phyloP scores from a whole-genome alignment of 2,797 vertebrate genomes.

The Smutsia gigantea region DNA sequence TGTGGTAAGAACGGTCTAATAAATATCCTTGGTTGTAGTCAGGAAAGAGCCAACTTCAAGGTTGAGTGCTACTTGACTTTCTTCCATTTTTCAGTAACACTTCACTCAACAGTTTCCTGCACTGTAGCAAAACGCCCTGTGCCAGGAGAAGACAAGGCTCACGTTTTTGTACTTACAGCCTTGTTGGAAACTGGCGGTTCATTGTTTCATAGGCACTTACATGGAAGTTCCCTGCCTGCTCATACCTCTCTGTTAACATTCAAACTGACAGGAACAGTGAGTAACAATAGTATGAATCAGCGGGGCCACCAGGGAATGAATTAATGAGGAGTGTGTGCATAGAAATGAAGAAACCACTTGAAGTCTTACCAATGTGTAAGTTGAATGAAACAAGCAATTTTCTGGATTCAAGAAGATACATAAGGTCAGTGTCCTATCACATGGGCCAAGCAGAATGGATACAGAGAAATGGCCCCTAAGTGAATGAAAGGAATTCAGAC shows the following conservation, averaged over 20 bases:
- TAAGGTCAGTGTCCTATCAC: background rate
- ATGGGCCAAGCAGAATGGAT: background rate
- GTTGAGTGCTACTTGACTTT: background rate
- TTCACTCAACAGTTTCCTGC: background rate
- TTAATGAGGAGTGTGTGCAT: background rate
- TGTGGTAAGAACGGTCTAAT: background rate
- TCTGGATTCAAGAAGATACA: background rate
- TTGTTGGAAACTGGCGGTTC: background rate
- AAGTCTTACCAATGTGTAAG: background rate
- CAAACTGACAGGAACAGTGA: background rate
- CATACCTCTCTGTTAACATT: background rate
- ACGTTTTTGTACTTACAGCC: background rate
- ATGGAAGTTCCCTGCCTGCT: background rate
- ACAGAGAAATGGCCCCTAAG: background rate
- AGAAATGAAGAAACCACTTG: background rate
- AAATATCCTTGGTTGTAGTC: background rate
- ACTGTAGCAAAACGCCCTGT: background rate
- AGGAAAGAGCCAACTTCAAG: background rate
- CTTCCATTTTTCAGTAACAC: background rate
- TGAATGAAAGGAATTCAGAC: background rate
- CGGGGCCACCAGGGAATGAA: background rate
- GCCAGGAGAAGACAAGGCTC: background rate
- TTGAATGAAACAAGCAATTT: background rate
- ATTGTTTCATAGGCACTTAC: background rate
- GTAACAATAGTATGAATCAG: conserved; percentile 18